phyloP scores from a whole-genome alignment of 2,888 invertebrate species.

The Lithophane leautieri region DNA sequence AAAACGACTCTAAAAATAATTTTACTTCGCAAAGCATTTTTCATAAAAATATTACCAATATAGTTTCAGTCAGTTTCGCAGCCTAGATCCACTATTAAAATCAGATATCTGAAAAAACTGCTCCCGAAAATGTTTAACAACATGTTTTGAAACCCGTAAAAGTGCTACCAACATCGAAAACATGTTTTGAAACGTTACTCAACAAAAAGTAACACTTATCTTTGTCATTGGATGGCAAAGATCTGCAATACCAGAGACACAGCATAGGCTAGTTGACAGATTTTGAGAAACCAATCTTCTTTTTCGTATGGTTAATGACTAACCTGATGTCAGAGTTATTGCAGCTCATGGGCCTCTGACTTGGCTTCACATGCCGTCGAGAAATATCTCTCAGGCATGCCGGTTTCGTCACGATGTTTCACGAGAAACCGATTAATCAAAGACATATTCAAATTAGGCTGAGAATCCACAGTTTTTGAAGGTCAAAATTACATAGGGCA shows the following conservation, averaged over 20 bases:
- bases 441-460: neutral
- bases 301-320: too few relatives aligned
- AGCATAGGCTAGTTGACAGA: neutral
- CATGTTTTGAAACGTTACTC: constrained; percentile 1
- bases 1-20: neutral
- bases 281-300: neutral
- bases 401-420: too few relatives aligned
- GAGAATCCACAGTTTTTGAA: too few relatives aligned
- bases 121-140: neutral
- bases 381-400: too few relatives aligned
- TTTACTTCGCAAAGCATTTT: neutral
- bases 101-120: neutral
- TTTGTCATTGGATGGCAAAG: neutral
- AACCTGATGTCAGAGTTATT: too few relatives aligned
- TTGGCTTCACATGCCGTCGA: too few relatives aligned
- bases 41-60: neutral
- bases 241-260: neutral
- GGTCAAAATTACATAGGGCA: too few relatives aligned
- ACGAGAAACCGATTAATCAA: neutral
- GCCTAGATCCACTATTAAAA: neutral
- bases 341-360: too few relatives aligned
- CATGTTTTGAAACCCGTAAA: neutral
- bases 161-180: neutral
- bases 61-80: neutral
- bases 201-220: neutral